Evolutionary conservation across 2,797 vertebrate genomes (phyloP), one percentile per base, ranked within the genome.

Genomic region (Choloepus didactylus): DNA sequence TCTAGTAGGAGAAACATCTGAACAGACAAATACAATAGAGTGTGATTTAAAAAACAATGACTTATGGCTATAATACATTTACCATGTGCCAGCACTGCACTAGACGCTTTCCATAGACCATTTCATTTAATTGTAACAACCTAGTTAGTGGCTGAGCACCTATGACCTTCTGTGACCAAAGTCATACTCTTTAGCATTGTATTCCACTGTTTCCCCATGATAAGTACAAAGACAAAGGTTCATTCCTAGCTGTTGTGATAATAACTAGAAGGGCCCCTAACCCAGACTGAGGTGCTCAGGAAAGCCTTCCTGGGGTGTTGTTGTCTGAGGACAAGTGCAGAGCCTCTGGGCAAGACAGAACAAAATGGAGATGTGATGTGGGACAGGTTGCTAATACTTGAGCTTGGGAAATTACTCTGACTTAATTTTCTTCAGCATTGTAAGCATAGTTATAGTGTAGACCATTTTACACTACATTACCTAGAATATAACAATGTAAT

Each of bases 401-500:
- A 31, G 56, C 56, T 92, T 46, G 46, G 31, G 70, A 87, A 86
- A 97, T 88, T 31, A 15, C 51, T 59, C 81, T 69, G 38, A 9
- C 72, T 96, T 92, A 86, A 64, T 76, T 96, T 94, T 93, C 49
- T 80, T 77, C 70, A 88, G 46, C 23, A 72, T 82, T 67, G 14
- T 64, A 81, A 92, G 81, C 49, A 25, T 25, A 73, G 91, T 70
- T 86, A 69, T 41, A 93, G 73, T 64, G 54, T 59, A 93, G 92
- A 6, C 46, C 64, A 83, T 87, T 96, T 96, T 92, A 94, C 75
- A 93, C 49, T 89, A 89, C 87, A 80, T 80, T 93, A 64, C 81
- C 92, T 96, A 86, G 67, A 87, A 46, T 91, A 93, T 84, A 96
- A 92, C 95, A 93, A 72, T 21, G 73, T 14, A 70, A 89, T 95